A percentile compares a stretch with the other conserved stretches of the same genome.
Conservation (phyloP, 2,113 vertebrate species). For the Aplodontia rufa region DNA sequence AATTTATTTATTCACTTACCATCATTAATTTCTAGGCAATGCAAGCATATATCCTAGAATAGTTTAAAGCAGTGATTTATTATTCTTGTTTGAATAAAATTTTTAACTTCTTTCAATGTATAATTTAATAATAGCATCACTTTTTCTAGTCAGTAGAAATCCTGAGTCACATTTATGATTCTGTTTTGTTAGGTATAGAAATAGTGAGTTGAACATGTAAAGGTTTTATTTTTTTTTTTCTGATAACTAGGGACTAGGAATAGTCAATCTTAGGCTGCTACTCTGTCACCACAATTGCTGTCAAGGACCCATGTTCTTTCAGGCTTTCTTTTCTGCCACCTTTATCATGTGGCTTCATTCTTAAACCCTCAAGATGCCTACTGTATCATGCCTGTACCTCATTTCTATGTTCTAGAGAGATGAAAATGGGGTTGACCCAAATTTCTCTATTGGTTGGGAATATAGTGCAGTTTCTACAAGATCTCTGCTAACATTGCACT, state of each 20-base stretch:
- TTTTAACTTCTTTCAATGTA: neutral
- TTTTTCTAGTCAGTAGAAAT: constrained; percentile 31
- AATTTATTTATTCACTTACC: neutral
- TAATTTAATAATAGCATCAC: neutral
- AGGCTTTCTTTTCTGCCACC: neutral
- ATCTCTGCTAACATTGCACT: neutral
- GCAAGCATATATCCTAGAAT: neutral
- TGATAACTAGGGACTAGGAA: neutral
- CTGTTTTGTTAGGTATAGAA: neutral
- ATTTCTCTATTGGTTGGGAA: neutral
- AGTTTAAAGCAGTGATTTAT: constrained; percentile 3
- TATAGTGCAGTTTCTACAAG: neutral
- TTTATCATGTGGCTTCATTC: neutral
- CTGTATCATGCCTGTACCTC: neutral
- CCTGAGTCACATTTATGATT: neutral
- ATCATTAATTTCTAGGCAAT: neutral
- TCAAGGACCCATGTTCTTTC: neutral
- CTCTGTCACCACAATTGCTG: neutral
- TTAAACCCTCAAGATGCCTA: neutral
- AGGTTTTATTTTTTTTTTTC: constrained; percentile 24
- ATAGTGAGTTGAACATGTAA: neutral
- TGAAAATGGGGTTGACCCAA: neutral
- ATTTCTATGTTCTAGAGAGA: neutral
- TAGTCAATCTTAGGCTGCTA: neutral
- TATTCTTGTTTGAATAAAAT: constrained; percentile 8